A percentile compares a stretch with the other conserved stretches of the same genome.
Evolutionary conservation across 1,140 invertebrate genomes (phyloP).

Genomic region (Drosophila elegans): DNA sequence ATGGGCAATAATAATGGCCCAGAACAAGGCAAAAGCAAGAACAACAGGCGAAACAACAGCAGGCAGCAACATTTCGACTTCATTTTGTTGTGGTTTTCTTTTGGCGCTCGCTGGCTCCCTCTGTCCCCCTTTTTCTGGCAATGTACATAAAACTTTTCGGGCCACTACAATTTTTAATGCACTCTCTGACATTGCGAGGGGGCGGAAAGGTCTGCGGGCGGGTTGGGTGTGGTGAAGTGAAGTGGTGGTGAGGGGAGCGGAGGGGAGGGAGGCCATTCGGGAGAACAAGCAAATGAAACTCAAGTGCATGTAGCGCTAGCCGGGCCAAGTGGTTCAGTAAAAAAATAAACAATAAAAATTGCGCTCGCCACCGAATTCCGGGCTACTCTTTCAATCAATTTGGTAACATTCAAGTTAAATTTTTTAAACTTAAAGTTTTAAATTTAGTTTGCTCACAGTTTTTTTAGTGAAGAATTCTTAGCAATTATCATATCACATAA

Average conservation of each 20-base stretch:
- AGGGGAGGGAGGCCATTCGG: slow-evolving; percentile 21
- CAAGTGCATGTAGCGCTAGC: slow-evolving; percentile 76
- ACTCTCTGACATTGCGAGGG: slow-evolving; percentile 70
- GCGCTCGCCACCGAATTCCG: slow-evolving; percentile 3
- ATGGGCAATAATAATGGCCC: slow-evolving; percentile 49
- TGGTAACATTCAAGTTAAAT: too few species aligned
- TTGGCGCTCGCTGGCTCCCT: slow-evolving; percentile 38
- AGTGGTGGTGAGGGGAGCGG: neutral
- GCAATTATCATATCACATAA: too few species aligned
- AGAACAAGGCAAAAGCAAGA: slow-evolving; percentile 40
- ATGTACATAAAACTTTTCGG: slow-evolving; percentile 77
- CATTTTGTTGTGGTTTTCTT: slow-evolving; percentile 76
- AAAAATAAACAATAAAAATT: slow-evolving; percentile 36
- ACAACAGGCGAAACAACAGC: slow-evolving; percentile 29
- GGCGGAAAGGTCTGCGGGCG: neutral
- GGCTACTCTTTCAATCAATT: slow-evolving; percentile 4
- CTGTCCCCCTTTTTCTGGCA: slow-evolving; percentile 43
- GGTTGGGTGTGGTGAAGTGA: slow-evolving; percentile 9
- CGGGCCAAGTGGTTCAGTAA: slow-evolving; percentile 66
- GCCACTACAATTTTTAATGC: slow-evolving; percentile 75
- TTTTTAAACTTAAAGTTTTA: too few species aligned
- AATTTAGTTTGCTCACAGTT: too few species aligned
- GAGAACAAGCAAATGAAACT: slow-evolving; percentile 81
- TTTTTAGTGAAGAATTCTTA: too few species aligned
- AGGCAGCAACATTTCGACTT: slow-evolving; percentile 66